phyloP scores from a whole-genome alignment of 92 coral and sea anemone genomes.

The Pocillopora meandrina region DNA sequence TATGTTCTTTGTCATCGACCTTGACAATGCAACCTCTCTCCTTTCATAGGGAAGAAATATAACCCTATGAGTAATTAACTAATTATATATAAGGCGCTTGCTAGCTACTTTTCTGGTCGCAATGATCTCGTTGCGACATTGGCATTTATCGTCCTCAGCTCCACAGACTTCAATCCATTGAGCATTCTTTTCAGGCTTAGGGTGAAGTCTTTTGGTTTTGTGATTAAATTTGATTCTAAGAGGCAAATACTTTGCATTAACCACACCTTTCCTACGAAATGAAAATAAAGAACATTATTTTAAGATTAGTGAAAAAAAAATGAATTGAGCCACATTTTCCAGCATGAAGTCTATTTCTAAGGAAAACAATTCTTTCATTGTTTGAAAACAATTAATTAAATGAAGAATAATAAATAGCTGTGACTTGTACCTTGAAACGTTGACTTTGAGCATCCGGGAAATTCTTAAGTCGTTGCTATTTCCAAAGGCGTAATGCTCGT shows the following conservation, averaged over 20 bases:
- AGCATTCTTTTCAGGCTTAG: constrained; percentile 42
- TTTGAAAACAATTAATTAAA: too few species aligned
- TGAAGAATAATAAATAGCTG: too few species aligned
- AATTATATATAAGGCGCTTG: too few species aligned
- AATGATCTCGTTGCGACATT: too few species aligned
- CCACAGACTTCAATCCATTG: constrained; percentile 76
- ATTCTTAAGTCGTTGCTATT: not conserved
- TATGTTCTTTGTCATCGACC: too few species aligned
- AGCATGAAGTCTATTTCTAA: too few species aligned
- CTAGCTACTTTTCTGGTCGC: not conserved
- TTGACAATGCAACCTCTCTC: too few species aligned
- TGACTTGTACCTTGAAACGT: not conserved
- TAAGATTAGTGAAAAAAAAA: not conserved
- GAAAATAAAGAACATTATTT: not conserved
- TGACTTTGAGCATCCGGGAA: not conserved
- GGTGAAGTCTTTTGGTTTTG: constrained; percentile 58
- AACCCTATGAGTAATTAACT: too few species aligned
- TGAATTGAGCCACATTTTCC: not conserved
- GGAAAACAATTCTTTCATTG: too few species aligned
- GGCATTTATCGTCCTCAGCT: constrained; percentile 57
- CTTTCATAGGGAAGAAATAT: too few species aligned
- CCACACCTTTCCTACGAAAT: constrained; percentile 59
- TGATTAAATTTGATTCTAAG: constrained; percentile 41
- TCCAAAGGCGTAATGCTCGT: not conserved
- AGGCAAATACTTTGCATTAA: constrained; percentile 67